Evolutionary conservation across 2,888 invertebrate species (phyloP), one percentile per base, ranked within the genome.

Genomic region (Trissoscelio sp.): DNA sequence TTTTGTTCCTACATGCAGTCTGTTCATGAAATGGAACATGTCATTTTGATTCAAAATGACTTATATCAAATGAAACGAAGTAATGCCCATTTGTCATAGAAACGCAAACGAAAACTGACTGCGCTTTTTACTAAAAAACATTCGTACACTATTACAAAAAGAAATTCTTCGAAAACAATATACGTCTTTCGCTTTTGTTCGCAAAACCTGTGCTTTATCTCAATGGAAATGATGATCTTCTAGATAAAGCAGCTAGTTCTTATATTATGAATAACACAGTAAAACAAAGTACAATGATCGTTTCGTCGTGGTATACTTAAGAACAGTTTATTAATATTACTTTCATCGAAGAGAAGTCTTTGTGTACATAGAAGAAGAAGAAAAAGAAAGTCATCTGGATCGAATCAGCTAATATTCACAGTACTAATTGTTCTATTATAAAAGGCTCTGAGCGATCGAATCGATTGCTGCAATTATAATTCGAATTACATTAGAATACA

Each of bases 341-440:
- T 82, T 82, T 82, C 78, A 79, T 82, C 70, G 70, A 70, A 66
- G 74, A 79, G 74, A 79, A 74, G 70, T 82, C 79, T 82, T 74
- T 70, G 53, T 46, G 51, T 73, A 64, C 12, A 58, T 31, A 81
- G 78, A 69, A 42, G 62, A 48, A 72, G 58, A 73, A 73, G 64
- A 60, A 69, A 64, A 69, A n/a, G 44, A 62, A 66, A 51, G n/a
- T 42, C 16, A 31, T 58, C 18, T n/a, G n/a, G 44, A 51, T 72
- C 22, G 37, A 66, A 20, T 69, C 9, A 46, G 42, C 62, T 80
- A 75, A 57, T 78, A 70, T 80, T 69, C 69, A 46, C 74, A 64
- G 57, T 64, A 7, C 58, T 51, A 79, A 39, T 67, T 42, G 18
- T 44, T 78, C 44, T 78, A 70, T 48, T 57, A 18, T 44, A 14